Base-by-base conservation (phyloP, 2,113 vertebrate species). In the Osmerus mordax region DNA sequence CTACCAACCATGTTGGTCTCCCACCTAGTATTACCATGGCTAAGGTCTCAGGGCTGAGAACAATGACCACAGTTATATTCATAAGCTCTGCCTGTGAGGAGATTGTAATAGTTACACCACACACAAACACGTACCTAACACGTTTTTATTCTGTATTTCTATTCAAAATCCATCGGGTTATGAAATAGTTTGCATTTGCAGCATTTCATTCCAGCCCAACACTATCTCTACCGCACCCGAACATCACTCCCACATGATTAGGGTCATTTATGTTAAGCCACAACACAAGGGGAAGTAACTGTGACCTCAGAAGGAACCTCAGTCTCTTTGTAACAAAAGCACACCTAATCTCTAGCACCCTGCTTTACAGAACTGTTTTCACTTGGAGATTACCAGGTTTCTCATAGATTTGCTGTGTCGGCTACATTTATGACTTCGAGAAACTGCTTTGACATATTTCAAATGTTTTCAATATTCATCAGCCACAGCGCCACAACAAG, bases 161-260 rank as follows among this genome's bases (percentile, higher is more conserved):
- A 72, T 75, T 83, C 79, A 84, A 70, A 82, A 87, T 84, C 69
- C 54, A 52, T 80, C 52, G 74, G 83, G 84, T 74, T 87, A 79
- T 71, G 70, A 69, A 80, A 84, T 83, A 81, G 77, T 70, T 70
- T 65, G 63, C 78, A 79, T 83, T 87, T 83, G 67, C 78, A 80
- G 59, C 52, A 65, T 83, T 87, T 86, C 74, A 75, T 72, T 76
- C 62, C 62, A 78, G 66, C 60, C 51, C 73, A 74, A 82, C 73
- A 71, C 58, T 75, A 66, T 59, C 28, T 28, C 5, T 60, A 52
- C n/a, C 18, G 41, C 60, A 9, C 68, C 74, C 18, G n/a, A 53
- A 3, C 18, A 18, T 56, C 67, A 60, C 72, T 2, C 75, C 16
- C n/a, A 23, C 12, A 1, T 70, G 21, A 71, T 36, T 70, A n/a